Base-by-base conservation (phyloP, 2,888 invertebrate species). In the Brachylomia viminalis region DNA sequence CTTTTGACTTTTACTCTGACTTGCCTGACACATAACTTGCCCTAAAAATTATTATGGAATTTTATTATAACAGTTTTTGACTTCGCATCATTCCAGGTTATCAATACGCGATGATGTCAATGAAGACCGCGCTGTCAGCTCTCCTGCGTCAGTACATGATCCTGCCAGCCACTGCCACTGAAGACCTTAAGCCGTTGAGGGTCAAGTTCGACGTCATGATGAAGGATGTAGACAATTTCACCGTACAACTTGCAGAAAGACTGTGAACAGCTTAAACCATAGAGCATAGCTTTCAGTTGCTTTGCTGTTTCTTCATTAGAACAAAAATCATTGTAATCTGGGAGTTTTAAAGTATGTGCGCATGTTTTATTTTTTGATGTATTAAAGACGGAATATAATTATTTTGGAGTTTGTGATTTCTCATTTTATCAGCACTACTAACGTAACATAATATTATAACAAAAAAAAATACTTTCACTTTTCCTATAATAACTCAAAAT, bases 31-130 rank as follows among this genome's bases (percentile, higher is more conserved):
- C n/a, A n/a, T n/a, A 42, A n/a, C 17, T 38, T n/a, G 38, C 38
- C 10, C 5, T n/a, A 45, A 30, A 20, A 47, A 15, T 23, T 0
- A 47, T 7, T 42, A 42, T 27, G 42, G 0, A 6, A 11, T 27
- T 23, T 38, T 8, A 52, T 30, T 23, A 2, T 52, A 17, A 11
- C 4, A 38, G 33, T 17, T 45, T 61, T 27, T 6, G 10, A 30
- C 4, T 17, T n/a, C 49, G 15, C 17, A 27, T 47, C 33, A 27
- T 82, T 70, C 47, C 82, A 95, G 95, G 95, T 23, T 83, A 90
- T n/a, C 93, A 92, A 79, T 95, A 95, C 81, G 95, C 94, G 2
- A 94, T 95, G 93, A 93, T 94, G 92, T 92, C 92, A 4, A 92
- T 95, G 92, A 95, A 95, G 84, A 91, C 92, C 0, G 90, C 94